A percentile compares a stretch with the other conserved stretches of the same genome.
Evolutionary conservation across 1,140 invertebrate species (phyloP).

Genomic region (Magallana angulata): DNA sequence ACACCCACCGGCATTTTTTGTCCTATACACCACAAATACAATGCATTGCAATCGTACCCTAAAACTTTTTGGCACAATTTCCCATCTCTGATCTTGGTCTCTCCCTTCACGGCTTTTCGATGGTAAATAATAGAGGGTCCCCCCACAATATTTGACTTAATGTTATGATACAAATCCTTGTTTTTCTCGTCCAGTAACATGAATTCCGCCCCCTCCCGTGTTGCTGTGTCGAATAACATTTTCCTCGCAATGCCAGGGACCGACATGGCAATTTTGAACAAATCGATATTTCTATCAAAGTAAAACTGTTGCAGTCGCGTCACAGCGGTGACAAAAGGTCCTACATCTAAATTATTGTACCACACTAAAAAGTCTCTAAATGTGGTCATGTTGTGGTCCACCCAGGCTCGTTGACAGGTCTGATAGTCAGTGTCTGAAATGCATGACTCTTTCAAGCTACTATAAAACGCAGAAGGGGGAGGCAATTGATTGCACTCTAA

Average conservation of each 20-base stretch:
- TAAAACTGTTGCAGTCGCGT: too few species aligned
- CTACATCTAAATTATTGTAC: constrained; percentile 47
- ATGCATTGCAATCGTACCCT: constrained; percentile 38
- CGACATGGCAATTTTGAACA: too few species aligned
- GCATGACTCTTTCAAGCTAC: constrained; percentile 43
- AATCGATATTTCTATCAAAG: too few species aligned
- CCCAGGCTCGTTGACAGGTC: constrained; percentile 53
- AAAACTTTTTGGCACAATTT: constrained; percentile 30
- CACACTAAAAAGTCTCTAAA: constrained; percentile 49
- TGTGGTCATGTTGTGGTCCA: constrained; percentile 50
- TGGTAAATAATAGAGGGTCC: constrained; percentile 34
- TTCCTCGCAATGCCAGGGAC: too few species aligned
- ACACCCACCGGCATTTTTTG: constrained; percentile 56
- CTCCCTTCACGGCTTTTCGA: not conserved
- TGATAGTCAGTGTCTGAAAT: constrained; percentile 56
- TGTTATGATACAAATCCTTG: not conserved
- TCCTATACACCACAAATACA: constrained; percentile 26
- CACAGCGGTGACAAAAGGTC: constrained; percentile 3
- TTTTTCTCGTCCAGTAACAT: not conserved
- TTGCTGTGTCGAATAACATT: constrained; percentile 27
- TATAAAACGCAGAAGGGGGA: constrained; percentile 52
- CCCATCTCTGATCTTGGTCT: not conserved
- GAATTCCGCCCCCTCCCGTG: not conserved
- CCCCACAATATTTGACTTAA: constrained; percentile 16
- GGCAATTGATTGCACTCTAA: constrained; percentile 41